Evolutionary conservation across 2,888 invertebrate genomes (phyloP).

Genomic region (Volucella inflata): DNA sequence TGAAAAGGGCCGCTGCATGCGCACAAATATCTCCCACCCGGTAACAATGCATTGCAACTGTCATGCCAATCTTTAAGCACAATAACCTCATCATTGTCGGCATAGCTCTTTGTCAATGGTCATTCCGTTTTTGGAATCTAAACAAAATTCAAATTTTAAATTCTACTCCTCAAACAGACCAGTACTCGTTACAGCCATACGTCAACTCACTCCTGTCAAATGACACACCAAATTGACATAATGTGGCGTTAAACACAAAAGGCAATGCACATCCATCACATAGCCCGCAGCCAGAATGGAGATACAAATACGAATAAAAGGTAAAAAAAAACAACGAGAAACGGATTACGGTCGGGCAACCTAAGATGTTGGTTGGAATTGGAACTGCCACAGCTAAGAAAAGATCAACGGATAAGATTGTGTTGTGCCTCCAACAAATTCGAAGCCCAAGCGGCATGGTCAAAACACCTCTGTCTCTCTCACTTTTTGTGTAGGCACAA

Average conservation of each 20-base stretch:
- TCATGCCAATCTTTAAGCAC: constrained; percentile 13
- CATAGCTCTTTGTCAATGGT: constrained; percentile 33
- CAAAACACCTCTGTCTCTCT: constrained; percentile 53
- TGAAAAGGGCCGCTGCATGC: background rate
- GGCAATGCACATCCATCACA: constrained; percentile 72
- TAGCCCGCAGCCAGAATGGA: constrained; percentile 51
- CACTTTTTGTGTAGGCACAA: constrained; percentile 17
- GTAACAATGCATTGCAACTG: constrained; percentile 10
- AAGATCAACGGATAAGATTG: constrained; percentile 72
- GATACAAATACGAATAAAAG: constrained; percentile 22
- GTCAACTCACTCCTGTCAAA: constrained; percentile 65
- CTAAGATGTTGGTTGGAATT: constrained; percentile 35
- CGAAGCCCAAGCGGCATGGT: constrained; percentile 51
- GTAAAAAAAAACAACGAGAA: constrained; percentile 57
- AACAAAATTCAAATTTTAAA: constrained; percentile 27
- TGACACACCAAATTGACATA: constrained; percentile 74
- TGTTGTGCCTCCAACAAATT: constrained; percentile 26
- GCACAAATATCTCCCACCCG: background rate
- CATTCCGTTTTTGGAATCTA: background rate
- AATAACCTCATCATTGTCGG: constrained; percentile 35
- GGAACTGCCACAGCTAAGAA: constrained; percentile 54
- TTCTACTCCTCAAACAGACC: background rate
- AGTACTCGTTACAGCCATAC: constrained; percentile 24
- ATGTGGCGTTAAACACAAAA: constrained; percentile 75
- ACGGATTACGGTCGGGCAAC: constrained; percentile 50